A percentile compares a stretch with the other conserved stretches of the same genome.
Conservation (phyloP, 2,797 vertebrate genomes). For the Lagothrix lagotricha region DNA sequence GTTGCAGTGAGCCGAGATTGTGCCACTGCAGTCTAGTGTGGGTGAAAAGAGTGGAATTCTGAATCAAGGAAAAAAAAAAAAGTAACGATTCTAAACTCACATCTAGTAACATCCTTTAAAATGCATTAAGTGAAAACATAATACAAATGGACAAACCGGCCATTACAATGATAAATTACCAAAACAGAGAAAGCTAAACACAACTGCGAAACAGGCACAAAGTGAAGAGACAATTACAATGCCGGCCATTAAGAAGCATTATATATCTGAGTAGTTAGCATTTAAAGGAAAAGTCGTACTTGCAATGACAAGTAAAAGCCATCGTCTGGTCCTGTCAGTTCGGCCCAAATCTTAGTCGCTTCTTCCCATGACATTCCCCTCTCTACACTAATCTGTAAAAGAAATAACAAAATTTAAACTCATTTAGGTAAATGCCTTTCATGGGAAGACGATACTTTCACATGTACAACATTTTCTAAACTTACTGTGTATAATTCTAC, state of each 20-base stretch:
- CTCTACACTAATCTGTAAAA: slow-evolving; percentile 94
- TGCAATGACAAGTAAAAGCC: slow-evolving; percentile 97
- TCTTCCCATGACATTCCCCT: slow-evolving; percentile 99
- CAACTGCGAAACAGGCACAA: background rate
- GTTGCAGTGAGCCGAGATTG: too few species aligned
- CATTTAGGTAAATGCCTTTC: background rate
- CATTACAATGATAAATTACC: background rate
- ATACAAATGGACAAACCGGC: background rate
- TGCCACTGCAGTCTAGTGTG: too few species aligned
- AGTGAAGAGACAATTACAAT: background rate
- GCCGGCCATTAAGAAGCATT: background rate
- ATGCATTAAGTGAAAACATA: background rate
- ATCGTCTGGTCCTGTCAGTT: slow-evolving; percentile 95
- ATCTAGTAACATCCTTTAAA: background rate
- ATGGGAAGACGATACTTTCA: accelerated
- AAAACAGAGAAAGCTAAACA: background rate
- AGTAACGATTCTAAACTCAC: background rate
- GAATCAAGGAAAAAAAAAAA: background rate
- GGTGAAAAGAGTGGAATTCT: too few species aligned
- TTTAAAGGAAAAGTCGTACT: slow-evolving; percentile 81
- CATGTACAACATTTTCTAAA: background rate
- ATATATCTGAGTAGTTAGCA: background rate
- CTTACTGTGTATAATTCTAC: slow-evolving; percentile 97
- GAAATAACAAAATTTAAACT: background rate
- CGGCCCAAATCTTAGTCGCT: slow-evolving; percentile 96